phyloP scores from a whole-genome alignment of 1,140 invertebrate species.

The Zeugodacus cucurbitae region DNA sequence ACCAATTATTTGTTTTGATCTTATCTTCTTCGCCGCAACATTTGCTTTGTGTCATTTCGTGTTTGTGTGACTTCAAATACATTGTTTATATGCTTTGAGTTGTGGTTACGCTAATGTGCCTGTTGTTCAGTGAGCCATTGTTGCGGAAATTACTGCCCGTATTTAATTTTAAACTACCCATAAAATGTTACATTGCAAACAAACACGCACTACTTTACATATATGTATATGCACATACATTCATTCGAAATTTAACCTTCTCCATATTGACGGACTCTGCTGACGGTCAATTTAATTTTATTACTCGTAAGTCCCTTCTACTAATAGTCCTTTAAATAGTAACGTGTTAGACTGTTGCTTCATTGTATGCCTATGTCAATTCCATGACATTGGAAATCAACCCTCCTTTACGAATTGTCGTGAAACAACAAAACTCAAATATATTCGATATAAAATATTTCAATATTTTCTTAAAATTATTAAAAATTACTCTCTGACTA shows the following conservation, averaged over 20 bases:
- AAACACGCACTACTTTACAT: neutral
- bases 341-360: neutral
- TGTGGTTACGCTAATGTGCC: neutral
- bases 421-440: no score
- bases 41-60: neutral
- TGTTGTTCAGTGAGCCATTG: neutral
- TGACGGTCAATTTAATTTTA: neutral
- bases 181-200: no score
- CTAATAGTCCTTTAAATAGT: neutral
- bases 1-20: slow-evolving; percentile 16
- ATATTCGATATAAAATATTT: no score
- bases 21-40: neutral
- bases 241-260: neutral
- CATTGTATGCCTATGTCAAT: neutral
- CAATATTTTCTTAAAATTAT: no score
- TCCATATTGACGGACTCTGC: neutral
- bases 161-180: neutral
- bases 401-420: no score
- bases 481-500: no score
- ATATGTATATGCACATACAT: neutral
- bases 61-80: neutral
- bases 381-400: neutral
- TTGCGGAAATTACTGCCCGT: neutral
- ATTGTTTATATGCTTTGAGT: neutral
- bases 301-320: neutral